A percentile compares a stretch with the other conserved stretches of the same genome.
Conservation (phyloP, 2,113 vertebrate species). For the Boulengeromyrus knoepffleri region DNA sequence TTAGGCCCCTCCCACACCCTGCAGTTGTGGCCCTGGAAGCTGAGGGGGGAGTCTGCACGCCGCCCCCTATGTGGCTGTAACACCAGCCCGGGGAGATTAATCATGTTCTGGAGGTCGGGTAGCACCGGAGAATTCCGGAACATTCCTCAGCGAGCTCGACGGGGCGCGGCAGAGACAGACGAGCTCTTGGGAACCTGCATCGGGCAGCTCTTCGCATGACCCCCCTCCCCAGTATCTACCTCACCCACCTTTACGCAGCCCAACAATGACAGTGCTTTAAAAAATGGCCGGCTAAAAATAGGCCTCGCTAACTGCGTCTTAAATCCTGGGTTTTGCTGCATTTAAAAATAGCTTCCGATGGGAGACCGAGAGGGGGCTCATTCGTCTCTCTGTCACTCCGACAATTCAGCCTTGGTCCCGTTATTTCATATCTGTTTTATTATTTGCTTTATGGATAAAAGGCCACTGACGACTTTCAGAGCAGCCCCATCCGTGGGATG, state of each 20-base stretch:
- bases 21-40: not conserved
- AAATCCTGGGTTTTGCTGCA: conserved; percentile 69
- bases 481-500: not conserved
- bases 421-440: conserved; percentile 49
- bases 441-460: conserved; percentile 37
- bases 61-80: not conserved
- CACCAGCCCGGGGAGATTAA: not conserved
- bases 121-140: not conserved
- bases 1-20: not conserved
- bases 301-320: conserved; percentile 67
- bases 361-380: conserved; percentile 53
- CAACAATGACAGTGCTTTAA: conserved; percentile 46
- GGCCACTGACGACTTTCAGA: conserved; percentile 11
- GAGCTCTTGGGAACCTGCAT: not conserved
- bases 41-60: not conserved
- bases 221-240: not conserved
- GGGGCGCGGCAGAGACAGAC: not conserved
- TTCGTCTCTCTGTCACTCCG: conserved; percentile 61
- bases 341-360: conserved; percentile 72
- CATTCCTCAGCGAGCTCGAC: not conserved
- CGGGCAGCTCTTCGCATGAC: not conserved
- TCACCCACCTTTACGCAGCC: conserved; percentile 9
- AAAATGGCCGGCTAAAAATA: conserved; percentile 80
- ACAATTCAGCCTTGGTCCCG: conserved; percentile 40
- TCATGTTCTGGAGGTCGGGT: conserved; percentile 9